These are phyloP conservation scores for Potorous gilbertii DNA, from an alignment of 2,797 vertebrate species.

Conservation along the genomic window DNA sequence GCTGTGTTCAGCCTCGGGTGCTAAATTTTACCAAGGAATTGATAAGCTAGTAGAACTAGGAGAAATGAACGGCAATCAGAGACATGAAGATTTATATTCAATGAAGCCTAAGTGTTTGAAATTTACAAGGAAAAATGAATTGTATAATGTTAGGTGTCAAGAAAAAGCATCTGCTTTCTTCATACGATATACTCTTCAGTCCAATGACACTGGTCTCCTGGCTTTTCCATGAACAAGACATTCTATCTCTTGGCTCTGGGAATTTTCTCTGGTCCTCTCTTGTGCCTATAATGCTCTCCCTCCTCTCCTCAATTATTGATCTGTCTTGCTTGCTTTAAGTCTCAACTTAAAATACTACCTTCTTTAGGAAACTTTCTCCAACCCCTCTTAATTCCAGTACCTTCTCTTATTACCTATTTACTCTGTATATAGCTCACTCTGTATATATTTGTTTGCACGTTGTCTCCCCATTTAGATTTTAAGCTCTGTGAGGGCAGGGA, in stretches of 20 bases:
- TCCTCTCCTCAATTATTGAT: neutral
- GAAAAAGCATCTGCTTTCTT: neutral
- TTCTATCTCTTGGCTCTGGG: neutral
- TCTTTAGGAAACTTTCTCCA: neutral
- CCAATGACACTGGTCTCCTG: neutral
- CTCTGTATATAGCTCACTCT: neutral
- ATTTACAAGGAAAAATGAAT: neutral
- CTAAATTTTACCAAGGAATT: neutral
- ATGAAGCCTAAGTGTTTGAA: neutral
- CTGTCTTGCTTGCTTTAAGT: neutral
- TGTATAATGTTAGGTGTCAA: neutral
- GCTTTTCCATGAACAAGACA: neutral
- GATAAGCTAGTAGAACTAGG: neutral
- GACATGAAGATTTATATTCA: neutral
- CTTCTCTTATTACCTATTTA: neutral
- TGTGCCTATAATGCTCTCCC: neutral
- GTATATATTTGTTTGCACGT: neutral
- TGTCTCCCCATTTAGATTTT: neutral
- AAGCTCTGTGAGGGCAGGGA: neutral
- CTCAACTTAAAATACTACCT: neutral
- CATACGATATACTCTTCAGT: neutral
- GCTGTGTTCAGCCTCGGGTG: neutral
- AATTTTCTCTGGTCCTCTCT: neutral
- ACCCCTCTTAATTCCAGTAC: neutral
- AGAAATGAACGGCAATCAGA: neutral